A percentile compares a stretch with the other conserved stretches of the same genome.
Evolutionary conservation across 2,113 vertebrate species (phyloP).

Genomic region (Thymallus thymallus): DNA sequence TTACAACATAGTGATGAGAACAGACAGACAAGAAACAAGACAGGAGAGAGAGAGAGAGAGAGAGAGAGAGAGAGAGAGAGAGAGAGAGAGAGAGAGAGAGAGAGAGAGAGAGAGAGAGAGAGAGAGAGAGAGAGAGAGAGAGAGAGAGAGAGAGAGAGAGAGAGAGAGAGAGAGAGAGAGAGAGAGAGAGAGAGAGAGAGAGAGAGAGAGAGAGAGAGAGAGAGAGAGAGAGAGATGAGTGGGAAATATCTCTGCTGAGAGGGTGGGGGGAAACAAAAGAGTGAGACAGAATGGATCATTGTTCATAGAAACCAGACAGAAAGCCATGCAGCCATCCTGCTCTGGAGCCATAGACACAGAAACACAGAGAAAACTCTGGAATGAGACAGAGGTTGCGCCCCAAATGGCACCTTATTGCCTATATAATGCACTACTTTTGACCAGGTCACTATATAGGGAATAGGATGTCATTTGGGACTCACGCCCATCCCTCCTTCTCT

Average conservation of each 20-base stretch:
- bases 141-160: not conserved
- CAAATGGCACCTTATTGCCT: too few species aligned
- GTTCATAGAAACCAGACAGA: conserved; percentile 47
- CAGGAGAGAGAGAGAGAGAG: conserved; percentile 1
- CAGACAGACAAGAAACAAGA: not conserved
- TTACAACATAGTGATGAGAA: too few species aligned
- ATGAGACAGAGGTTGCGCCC: too few species aligned
- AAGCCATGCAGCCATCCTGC: conserved; percentile 37
- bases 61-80: not conserved
- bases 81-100: too few species aligned
- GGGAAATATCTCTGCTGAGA: conserved; percentile 45
- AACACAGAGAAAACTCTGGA: too few species aligned
- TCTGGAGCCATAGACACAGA: too few species aligned
- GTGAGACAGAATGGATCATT: conserved; percentile 58
- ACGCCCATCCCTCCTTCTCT: conserved; percentile 8
- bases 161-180: not conserved
- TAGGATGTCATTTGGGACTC: too few species aligned
- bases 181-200: conserved; percentile 43
- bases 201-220: too few species aligned
- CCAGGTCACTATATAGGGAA: too few species aligned
- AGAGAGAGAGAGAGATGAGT: conserved; percentile 19
- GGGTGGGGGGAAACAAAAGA: conserved; percentile 29
- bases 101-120: too few species aligned
- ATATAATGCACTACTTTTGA: too few species aligned
- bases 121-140: not conserved